Evolutionary conservation across 92 coral and sea anemone species (phyloP).

Genomic region (Galaxea fascicularis): DNA sequence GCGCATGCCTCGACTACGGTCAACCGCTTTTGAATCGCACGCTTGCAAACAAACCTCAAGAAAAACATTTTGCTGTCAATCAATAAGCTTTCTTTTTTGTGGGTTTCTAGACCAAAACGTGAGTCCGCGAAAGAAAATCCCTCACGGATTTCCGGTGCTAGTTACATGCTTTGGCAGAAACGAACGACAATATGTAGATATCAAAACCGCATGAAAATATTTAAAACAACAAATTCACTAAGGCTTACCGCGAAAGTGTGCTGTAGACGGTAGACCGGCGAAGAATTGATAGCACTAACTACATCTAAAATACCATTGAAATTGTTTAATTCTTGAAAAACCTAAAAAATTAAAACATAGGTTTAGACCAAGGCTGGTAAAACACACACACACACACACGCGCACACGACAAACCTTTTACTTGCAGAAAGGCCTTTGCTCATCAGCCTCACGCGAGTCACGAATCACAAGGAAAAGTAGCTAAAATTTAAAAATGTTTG

Average conservation of each 20-base stretch:
- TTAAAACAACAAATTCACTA: background rate
- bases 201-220: background rate
- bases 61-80: no score
- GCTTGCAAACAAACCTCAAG: no score
- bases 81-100: no score
- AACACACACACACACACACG: background rate
- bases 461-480: background rate
- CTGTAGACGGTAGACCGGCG: conserved; percentile 91
- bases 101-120: no score
- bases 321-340: conserved; percentile 99
- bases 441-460: background rate
- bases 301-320: conserved; percentile 99
- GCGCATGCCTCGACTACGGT: no score
- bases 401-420: background rate
- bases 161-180: background rate
- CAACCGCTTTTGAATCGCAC: no score
- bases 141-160: background rate
- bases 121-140: no score
- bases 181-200: background rate
- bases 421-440: no score
- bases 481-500: background rate
- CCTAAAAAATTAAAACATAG: conserved; percentile 52
- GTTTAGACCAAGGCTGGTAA: background rate
- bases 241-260: conserved; percentile 94
- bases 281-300: conserved; percentile 97